A percentile compares a stretch with the other conserved stretches of the same genome.
These are phyloP conservation scores for Aphaenogaster floridana DNA, from an alignment of 1,140 invertebrate species.

Conservation along the genomic window DNA sequence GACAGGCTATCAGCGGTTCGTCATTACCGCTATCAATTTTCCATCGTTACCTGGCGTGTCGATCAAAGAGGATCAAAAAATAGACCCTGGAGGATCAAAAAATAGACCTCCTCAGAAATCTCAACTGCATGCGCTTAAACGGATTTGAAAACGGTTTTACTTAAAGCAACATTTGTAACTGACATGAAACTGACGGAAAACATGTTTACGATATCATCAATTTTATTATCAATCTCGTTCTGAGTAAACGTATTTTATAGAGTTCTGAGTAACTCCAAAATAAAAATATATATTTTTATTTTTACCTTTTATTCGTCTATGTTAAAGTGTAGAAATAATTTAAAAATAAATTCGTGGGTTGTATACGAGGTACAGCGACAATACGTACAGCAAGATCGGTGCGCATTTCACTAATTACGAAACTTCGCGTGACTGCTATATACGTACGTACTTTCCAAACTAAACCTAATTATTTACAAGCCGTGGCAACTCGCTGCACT, in stretches of 20 bases:
- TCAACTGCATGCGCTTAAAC: background rate
- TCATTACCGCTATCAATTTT: constrained; percentile 49
- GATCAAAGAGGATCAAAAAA: background rate
- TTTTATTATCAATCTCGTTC: background rate
- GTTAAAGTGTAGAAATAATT: background rate
- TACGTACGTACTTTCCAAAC: constrained; percentile 34
- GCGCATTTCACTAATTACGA: constrained; percentile 49
- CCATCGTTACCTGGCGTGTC: constrained; percentile 1
- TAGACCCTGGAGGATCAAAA: background rate
- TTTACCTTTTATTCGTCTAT: background rate
- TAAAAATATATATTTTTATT: background rate
- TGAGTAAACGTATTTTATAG: background rate
- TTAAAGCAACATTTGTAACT: background rate
- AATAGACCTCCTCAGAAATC: background rate
- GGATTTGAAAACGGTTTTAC: background rate
- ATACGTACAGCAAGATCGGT: constrained; percentile 19
- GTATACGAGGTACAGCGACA: background rate
- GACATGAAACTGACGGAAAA: background rate
- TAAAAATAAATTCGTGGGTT: background rate
- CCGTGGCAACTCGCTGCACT: background rate
- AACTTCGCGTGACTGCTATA: constrained; percentile 22
- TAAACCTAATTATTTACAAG: constrained; percentile 58
- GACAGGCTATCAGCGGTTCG: constrained; percentile 40
- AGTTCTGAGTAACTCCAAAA: background rate
- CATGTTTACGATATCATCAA: background rate